Conservation (phyloP, 2,888 invertebrate genomes). For the Ochlodes sylvanus region DNA sequence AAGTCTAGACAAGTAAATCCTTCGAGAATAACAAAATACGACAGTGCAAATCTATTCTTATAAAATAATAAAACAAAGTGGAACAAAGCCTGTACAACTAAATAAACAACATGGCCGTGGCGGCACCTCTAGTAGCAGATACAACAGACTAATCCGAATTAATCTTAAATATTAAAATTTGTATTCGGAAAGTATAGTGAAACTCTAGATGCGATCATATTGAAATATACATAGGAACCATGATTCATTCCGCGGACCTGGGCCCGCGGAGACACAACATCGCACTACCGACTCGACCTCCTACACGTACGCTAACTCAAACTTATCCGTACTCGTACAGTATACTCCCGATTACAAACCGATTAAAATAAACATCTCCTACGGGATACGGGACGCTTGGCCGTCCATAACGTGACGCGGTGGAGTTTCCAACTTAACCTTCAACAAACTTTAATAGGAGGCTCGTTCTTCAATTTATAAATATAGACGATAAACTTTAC, state of each 20-base stretch:
- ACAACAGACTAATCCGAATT: conserved; percentile 84
- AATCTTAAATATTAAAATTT: conserved; percentile 85
- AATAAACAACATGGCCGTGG: conserved; percentile 81
- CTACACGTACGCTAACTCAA: conserved; percentile 68
- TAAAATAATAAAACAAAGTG: conserved; percentile 52
- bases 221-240: conserved; percentile 87
- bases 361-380: conserved; percentile 57
- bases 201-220: conserved; percentile 85
- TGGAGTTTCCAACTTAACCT: conserved; percentile 58
- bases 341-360: conserved; percentile 66
- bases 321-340: conserved; percentile 54
- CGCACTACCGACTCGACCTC: conserved; percentile 78
- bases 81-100: conserved; percentile 63
- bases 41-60: conserved; percentile 55
- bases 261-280: conserved; percentile 81
- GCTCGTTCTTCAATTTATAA: conserved; percentile 55
- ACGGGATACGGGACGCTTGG: conserved; percentile 47
- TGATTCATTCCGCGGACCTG: conserved; percentile 81
- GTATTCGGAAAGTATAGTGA: conserved; percentile 85
- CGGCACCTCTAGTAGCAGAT: conserved; percentile 78
- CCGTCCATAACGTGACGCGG: conserved; percentile 55
- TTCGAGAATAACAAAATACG: conserved; percentile 69
- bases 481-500: conserved; percentile 55
- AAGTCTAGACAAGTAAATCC: conserved; percentile 61
- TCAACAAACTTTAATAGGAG: conserved; percentile 64